Conservation (phyloP, 1,140 invertebrate species). For the Temnothorax curvispinosus region DNA sequence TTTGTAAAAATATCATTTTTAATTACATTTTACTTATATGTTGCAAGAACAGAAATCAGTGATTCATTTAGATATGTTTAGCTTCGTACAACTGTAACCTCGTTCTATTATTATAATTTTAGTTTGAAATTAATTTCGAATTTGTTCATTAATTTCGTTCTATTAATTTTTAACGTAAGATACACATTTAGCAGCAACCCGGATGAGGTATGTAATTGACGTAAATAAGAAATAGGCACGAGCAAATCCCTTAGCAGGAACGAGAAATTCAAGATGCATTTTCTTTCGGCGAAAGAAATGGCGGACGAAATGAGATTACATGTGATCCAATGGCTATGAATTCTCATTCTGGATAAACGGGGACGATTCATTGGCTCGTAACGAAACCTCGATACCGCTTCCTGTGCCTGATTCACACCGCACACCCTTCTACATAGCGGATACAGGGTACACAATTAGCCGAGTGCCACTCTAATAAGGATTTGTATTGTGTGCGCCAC, state of each 20-base stretch:
- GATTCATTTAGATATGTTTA: not conserved
- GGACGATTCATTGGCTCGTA: constrained; percentile 59
- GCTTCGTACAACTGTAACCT: not conserved
- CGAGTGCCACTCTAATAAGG: constrained; percentile 73
- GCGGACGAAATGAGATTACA: constrained; percentile 1
- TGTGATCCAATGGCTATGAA: constrained; percentile 6
- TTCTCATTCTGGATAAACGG: constrained; percentile 54
- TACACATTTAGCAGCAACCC: not conserved
- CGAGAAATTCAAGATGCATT: not conserved
- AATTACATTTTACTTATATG: constrained; percentile 4
- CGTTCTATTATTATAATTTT: not conserved
- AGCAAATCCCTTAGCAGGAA: not conserved
- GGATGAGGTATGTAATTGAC: too few species aligned
- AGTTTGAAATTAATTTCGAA: not conserved
- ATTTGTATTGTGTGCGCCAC: constrained; percentile 65
- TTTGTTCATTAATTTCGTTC: not conserved
- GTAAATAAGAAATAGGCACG: not conserved
- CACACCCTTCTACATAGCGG: constrained; percentile 32
- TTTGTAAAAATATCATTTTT: not conserved
- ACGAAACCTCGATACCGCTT: constrained; percentile 66
- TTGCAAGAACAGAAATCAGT: not conserved
- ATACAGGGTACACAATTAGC: constrained; percentile 65
- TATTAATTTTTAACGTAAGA: not conserved
- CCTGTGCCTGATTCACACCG: constrained; percentile 45
- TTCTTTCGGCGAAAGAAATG: not conserved